Evolutionary conservation across 2,888 invertebrate species (phyloP), one percentile per base, ranked within the genome.

Genomic region (Petrolisthes cinctipes): DNA sequence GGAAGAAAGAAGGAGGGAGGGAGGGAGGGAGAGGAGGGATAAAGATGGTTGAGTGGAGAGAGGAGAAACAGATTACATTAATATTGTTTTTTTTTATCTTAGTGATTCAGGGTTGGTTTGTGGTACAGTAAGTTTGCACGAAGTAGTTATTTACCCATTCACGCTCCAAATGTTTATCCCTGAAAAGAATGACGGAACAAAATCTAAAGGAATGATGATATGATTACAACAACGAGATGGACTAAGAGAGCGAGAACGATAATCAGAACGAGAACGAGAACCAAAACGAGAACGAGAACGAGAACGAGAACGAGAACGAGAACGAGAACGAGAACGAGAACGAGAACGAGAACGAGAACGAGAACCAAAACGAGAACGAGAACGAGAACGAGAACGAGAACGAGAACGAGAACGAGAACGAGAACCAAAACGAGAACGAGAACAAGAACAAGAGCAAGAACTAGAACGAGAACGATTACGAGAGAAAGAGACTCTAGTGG

Each of bases 151-250:
- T 37, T 37, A 37, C 37, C 37, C 37, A 2, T 37, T 37, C 37
- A 37, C 37, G 37, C 2, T 37, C 37, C 37, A 37, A 37, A 37
- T 37, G 37, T 37, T 37, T 37, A 37, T 37, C 37, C 37, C 37
- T 37, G 37, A 37, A 37, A 37, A 37, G 37, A 37, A 37, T 2
- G 37, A 37, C 0, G 37, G 37, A 37, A 37, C 37, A 37, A 37
- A 37, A 37, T 37, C 37, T 37, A 37, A 37, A 37, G 37, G 37
- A 37, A 37, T 37, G 37, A 37, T 37, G 37, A 37, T 37, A 0
- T 57, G 82, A 82, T 11, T 68, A 14, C 20, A 76, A 56, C 9
- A 51, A 54, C 54, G 61, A 83, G 61, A 53, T 57, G 20, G n/a
- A n/a, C 0, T 7, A 17, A 4, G 17, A 53, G 5, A 23, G 56